Percentiles rank a stretch among this genome's conserved stretches.
These are phyloP conservation scores for Euwallacea fornicatus DNA, from an alignment of 1,140 invertebrate genomes.

Conservation along the genomic window DNA sequence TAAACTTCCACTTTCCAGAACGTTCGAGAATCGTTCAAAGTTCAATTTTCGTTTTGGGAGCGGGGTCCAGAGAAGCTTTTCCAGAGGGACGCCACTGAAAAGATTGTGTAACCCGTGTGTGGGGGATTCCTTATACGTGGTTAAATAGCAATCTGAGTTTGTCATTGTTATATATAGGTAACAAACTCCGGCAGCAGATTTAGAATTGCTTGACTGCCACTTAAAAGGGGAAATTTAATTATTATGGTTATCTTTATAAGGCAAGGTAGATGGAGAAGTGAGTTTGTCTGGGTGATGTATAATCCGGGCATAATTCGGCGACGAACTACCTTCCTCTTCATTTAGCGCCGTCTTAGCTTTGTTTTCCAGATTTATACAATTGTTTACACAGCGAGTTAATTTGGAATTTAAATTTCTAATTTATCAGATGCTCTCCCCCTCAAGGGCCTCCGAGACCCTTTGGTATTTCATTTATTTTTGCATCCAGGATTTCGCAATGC, in stretches of 20 bases:
- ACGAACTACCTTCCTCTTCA: conserved; percentile 49
- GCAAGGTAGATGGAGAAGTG: conserved; percentile 48
- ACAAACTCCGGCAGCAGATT: conserved; percentile 38
- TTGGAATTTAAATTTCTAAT: conserved; percentile 54
- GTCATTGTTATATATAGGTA: conserved; percentile 50
- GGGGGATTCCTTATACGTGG: conserved; percentile 13
- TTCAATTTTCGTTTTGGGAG: conserved; percentile 13
- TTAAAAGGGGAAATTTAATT: conserved; percentile 51
- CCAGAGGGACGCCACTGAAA: conserved; percentile 13
- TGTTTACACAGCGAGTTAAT: conserved; percentile 55
- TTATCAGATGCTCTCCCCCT: conserved; percentile 48
- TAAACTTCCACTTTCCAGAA: too few species aligned
- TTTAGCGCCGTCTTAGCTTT: conserved; percentile 51
- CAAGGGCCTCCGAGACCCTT: conserved; percentile 1
- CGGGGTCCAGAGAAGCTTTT: conserved; percentile 8
- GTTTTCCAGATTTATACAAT: conserved; percentile 54
- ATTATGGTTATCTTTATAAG: conserved; percentile 54
- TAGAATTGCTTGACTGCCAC: conserved; percentile 34
- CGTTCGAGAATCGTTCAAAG: too few species aligned
- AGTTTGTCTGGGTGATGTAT: conserved; percentile 49
- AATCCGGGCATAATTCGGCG: conserved; percentile 49
- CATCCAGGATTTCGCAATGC: background rate
- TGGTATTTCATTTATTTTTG: conserved; percentile 19
- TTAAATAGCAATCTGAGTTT: conserved; percentile 32
- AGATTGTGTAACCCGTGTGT: conserved; percentile 30